Conservation (phyloP, 2,113 vertebrate species). For the Rhizomys pruinosus region DNA sequence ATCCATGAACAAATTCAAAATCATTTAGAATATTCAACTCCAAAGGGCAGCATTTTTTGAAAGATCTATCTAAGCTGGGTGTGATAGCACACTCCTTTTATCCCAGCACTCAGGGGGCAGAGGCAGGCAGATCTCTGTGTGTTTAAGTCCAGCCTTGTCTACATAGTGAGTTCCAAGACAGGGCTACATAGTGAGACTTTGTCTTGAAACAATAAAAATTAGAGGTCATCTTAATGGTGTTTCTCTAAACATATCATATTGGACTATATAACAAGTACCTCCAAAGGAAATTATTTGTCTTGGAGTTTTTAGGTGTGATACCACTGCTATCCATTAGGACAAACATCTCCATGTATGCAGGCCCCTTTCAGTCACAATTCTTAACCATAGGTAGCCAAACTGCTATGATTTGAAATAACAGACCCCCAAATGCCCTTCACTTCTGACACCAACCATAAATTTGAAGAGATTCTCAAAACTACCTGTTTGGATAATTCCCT, state of each 20-base stretch:
- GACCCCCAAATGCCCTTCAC: not conserved
- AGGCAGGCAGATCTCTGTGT: too few relatives aligned
- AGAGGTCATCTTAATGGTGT: not conserved
- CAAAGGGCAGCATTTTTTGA: not conserved
- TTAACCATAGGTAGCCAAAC: not conserved
- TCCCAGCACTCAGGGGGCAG: too few relatives aligned
- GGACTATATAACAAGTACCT: not conserved
- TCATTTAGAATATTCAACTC: not conserved
- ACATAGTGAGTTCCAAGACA: too few relatives aligned
- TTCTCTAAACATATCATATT: not conserved
- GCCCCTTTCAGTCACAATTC: not conserved
- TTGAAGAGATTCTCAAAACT: not conserved
- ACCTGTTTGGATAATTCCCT: not conserved
- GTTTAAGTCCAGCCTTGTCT: too few relatives aligned
- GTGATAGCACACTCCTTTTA: too few relatives aligned
- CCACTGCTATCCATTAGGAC: not conserved
- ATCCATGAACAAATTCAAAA: conserved; percentile 18
- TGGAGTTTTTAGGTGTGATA: not conserved
- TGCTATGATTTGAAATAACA: not conserved
- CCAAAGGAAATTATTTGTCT: not conserved
- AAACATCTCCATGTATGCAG: not conserved
- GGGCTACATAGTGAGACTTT: too few relatives aligned
- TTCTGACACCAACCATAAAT: not conserved
- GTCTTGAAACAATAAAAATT: not conserved
- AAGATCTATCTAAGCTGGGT: not conserved